A percentile compares a stretch with the other conserved stretches of the same genome.
phyloP scores from a whole-genome alignment of 2,113 vertebrate genomes.

The Atherinomorus stipes region DNA sequence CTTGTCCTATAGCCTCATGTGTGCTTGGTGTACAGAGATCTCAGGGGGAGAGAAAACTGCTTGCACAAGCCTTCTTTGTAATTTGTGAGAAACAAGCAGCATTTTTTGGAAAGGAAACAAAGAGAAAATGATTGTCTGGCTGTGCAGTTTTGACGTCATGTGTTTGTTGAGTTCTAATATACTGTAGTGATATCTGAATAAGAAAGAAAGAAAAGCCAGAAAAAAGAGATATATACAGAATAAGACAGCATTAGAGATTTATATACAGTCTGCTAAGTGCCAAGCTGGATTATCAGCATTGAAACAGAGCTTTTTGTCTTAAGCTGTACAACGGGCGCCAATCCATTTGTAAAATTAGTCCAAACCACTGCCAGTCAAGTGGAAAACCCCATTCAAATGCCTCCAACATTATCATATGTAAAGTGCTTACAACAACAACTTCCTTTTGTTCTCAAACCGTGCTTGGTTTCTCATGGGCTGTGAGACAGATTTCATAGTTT shows the following conservation, averaged over 20 bases:
- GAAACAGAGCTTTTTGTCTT: constrained; percentile 82
- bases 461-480: constrained; percentile 28
- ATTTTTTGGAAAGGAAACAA: constrained; percentile 57
- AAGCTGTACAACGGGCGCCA: constrained; percentile 81
- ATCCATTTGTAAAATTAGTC: constrained; percentile 83
- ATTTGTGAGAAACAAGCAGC: constrained; percentile 60
- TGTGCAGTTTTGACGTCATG: constrained; percentile 70
- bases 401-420: constrained; percentile 77
- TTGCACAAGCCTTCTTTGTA: constrained; percentile 48
- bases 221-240: constrained; percentile 77
- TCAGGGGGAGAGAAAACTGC: constrained; percentile 39
- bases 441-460: constrained; percentile 52
- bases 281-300: constrained; percentile 82
- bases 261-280: constrained; percentile 80
- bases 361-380: constrained; percentile 77
- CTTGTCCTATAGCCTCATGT: constrained; percentile 48
- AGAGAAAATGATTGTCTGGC: constrained; percentile 71
- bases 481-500: constrained; percentile 33
- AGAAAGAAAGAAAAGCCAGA: constrained; percentile 67
- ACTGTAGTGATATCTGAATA: constrained; percentile 63
- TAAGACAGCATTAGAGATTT: constrained; percentile 79
- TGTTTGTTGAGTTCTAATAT: constrained; percentile 70
- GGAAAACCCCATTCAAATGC: constrained; percentile 76
- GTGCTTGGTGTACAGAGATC: constrained; percentile 49
- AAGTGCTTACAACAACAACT: constrained; percentile 80